Evolutionary conservation across 2,113 vertebrate species (phyloP), one percentile per base, ranked within the genome.

Genomic region (Cyprinodon tularosa): DNA sequence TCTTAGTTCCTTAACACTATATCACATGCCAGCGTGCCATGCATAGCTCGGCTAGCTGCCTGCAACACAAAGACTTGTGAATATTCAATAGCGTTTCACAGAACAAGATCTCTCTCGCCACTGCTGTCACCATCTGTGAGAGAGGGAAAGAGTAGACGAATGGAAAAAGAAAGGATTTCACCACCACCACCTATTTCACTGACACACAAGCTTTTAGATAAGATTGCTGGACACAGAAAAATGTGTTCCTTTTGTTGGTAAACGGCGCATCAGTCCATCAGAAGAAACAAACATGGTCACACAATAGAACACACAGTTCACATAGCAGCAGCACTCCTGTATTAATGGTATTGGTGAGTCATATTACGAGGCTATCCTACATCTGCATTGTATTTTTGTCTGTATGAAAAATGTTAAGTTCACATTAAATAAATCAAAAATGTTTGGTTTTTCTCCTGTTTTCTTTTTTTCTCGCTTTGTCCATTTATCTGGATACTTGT

Each of bases 71-170:
- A 86, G 76, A 84, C 86, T 69, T 84, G 84, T 92, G 91, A 93
- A 93, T 91, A 92, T 91, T 93, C 88, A 86, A 90, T 90, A 88
- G 78, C 29, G 78, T 78, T 90, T 84, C 90, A 87, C 83, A 89
- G 91, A 93, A 93, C 88, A 90, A 91, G 91, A 92, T 89, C 89
- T 91, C 88, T 87, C 84, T 90, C 76, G 62, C 82, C 88, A 89
- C 78, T 72, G 87, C 86, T 91, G 87, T 86, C 91, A 87, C 88
- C 83, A 87, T 88, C 84, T 86, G 88, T 70, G 89, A 85, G 74
- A 78, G 82, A 79, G 81, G 39, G 83, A 92, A 90, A 90, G 86
- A 91, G 82, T 78, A 86, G 88, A 92, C 84, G 84, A 78, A 87
- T 88, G 91, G 92, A 90, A 90, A 92, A 90, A 91, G 86, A 71